Evolutionary conservation across 2,797 vertebrate genomes (phyloP).

Genomic region (Mus minutoides): DNA sequence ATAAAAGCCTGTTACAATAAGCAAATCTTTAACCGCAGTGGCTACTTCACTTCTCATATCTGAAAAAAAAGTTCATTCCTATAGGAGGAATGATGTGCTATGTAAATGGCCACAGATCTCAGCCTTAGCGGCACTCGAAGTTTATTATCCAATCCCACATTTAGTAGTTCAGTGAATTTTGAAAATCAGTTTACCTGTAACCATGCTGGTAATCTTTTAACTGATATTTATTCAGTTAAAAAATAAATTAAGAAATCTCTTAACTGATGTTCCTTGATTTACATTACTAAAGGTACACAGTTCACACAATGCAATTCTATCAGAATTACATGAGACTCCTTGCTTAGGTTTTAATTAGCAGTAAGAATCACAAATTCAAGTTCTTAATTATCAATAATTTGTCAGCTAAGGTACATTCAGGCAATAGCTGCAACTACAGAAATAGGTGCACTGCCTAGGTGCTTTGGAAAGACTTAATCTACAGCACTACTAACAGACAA

Average conservation of each 20-base stretch:
- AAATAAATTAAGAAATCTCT: conserved; percentile 80
- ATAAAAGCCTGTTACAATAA: conserved; percentile 82
- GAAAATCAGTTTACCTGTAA: conserved; percentile 67
- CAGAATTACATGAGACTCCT: conserved; percentile 73
- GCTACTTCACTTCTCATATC: conserved; percentile 76
- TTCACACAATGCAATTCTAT: conserved; percentile 73
- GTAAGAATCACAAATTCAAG: conserved; percentile 76
- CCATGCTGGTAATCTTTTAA: conserved; percentile 71
- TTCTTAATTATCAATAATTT: conserved; percentile 72
- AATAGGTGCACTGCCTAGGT: conserved; percentile 76
- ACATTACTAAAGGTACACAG: conserved; percentile 70
- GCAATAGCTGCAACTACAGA: conserved; percentile 79
- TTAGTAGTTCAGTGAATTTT: conserved; percentile 68
- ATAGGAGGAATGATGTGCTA: conserved; percentile 80
- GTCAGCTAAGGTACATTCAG: conserved; percentile 79
- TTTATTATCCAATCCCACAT: conserved; percentile 70
- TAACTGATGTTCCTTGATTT: conserved; percentile 75
- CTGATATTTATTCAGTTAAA: conserved; percentile 72
- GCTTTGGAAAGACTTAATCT: conserved; percentile 74
- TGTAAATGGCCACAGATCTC: conserved; percentile 69
- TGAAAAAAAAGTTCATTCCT: conserved; percentile 71
- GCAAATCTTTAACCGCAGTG: conserved; percentile 77
- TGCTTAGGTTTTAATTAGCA: conserved; percentile 75
- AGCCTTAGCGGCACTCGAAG: conserved; percentile 70
- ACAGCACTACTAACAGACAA: conserved; percentile 75